phyloP scores from a whole-genome alignment of 2,888 invertebrate genomes.

The Opisthograptis luteolata region DNA sequence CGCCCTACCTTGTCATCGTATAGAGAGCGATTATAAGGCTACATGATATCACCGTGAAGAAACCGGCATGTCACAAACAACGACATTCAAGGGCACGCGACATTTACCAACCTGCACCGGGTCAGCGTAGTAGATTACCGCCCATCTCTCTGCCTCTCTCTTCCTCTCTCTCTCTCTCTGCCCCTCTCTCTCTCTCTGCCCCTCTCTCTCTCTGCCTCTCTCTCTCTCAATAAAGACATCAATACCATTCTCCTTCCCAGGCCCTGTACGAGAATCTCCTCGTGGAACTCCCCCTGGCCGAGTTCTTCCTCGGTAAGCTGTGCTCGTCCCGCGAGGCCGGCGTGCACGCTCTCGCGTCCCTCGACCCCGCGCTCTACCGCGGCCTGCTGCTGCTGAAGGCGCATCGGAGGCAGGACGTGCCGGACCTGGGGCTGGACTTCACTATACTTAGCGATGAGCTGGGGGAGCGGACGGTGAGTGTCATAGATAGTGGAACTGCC shows the following conservation, averaged over 20 bases:
- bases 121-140: too few species aligned
- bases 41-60: too few species aligned
- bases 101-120: too few species aligned
- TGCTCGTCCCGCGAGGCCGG: slow-evolving; percentile 92
- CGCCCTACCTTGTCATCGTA: too few species aligned
- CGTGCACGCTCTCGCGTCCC: slow-evolving; percentile 95
- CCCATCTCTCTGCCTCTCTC: too few species aligned
- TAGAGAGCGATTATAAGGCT: too few species aligned
- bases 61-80: too few species aligned
- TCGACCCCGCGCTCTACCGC: slow-evolving; percentile 96
- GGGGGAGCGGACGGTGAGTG: slow-evolving; percentile 90
- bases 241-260: slow-evolving; percentile 60
- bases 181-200: too few species aligned
- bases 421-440: slow-evolving; percentile 96
- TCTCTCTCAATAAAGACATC: too few species aligned
- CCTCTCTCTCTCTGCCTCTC: too few species aligned
- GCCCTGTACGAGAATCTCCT: slow-evolving; percentile 97
- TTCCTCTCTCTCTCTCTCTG: too few species aligned
- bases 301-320: slow-evolving; percentile 91
- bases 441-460: slow-evolving; percentile 95
- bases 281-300: slow-evolving; percentile 97
- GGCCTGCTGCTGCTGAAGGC: slow-evolving; percentile 95
- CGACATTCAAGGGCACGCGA: too few species aligned
- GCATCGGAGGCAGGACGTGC: slow-evolving; percentile 91
- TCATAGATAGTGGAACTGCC: slow-evolving; percentile 96